These are phyloP conservation scores for Napeogenes sylphis DNA, from an alignment of 2,888 invertebrate species.

Conservation along the genomic window DNA sequence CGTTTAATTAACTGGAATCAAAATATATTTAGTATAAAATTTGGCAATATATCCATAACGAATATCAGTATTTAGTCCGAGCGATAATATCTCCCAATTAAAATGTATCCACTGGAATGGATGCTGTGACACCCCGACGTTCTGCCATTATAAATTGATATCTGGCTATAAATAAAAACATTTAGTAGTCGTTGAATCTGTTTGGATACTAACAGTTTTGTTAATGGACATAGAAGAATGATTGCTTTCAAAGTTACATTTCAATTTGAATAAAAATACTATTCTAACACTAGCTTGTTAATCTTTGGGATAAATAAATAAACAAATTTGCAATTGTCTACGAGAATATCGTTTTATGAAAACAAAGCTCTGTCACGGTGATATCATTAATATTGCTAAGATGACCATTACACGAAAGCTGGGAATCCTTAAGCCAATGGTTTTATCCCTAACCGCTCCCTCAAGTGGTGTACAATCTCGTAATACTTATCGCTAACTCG, in stretches of 20 bases:
- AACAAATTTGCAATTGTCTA: no score
- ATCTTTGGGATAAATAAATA: no score
- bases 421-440: conserved; percentile 45
- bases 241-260: not conserved
- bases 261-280: not conserved
- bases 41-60: conserved; percentile 20
- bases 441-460: conserved; percentile 38
- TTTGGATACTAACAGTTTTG: not conserved
- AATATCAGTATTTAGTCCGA: conserved; percentile 27
- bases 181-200: not conserved
- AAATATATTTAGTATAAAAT: not conserved
- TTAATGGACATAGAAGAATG: conserved; percentile 1
- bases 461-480: conserved; percentile 32
- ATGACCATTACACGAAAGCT: conserved; percentile 47
- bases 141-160: conserved; percentile 14
- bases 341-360: conserved; percentile 4
- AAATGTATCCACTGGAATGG: conserved; percentile 33
- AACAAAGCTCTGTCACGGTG: conserved; percentile 40
- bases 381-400: conserved; percentile 48
- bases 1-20: not conserved
- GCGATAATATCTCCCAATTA: conserved; percentile 37
- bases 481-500: conserved; percentile 29
- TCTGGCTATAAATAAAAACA: conserved; percentile 2
- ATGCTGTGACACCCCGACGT: conserved; percentile 11
- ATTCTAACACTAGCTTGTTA: no score